phyloP scores from a whole-genome alignment of 2,113 vertebrate species.

The Anolis sagrei region DNA sequence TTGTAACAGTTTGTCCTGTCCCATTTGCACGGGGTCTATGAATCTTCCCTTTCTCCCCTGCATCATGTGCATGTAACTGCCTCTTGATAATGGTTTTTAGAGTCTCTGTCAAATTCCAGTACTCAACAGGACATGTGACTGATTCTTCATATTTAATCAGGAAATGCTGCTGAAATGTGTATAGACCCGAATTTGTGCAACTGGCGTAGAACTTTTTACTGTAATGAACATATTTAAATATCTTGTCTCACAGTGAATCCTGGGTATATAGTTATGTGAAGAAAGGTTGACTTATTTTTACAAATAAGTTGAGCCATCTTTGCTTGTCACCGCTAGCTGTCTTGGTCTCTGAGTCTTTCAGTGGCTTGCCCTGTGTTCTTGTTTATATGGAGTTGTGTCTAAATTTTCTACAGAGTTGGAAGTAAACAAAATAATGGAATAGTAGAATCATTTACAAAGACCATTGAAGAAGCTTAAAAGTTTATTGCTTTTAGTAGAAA shows the following conservation, averaged over 20 bases:
- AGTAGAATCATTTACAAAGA: constrained; percentile 67
- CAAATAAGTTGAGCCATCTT: constrained; percentile 61
- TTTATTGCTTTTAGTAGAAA: constrained; percentile 70
- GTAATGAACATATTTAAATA: constrained; percentile 46
- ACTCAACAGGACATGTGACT: constrained; percentile 57
- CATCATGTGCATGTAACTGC: constrained; percentile 77
- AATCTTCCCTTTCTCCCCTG: constrained; percentile 55
- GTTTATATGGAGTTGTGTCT: constrained; percentile 70
- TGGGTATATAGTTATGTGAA: constrained; percentile 54
- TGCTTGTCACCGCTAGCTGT: constrained; percentile 67
- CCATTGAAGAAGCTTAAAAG: constrained; percentile 63
- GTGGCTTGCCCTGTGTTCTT: constrained; percentile 59
- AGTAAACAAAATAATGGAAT: constrained; percentile 53
- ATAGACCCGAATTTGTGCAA: constrained; percentile 59
- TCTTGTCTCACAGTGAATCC: constrained; percentile 43
- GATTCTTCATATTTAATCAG: constrained; percentile 54
- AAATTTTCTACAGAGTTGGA: constrained; percentile 65
- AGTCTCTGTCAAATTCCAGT: constrained; percentile 64
- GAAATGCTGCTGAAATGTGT: constrained; percentile 34
- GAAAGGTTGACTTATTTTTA: constrained; percentile 47
- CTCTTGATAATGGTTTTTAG: constrained; percentile 61
- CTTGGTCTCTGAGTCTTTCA: constrained; percentile 52
- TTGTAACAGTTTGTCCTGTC: constrained; percentile 72
- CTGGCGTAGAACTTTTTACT: constrained; percentile 47
- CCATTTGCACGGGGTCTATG: constrained; percentile 72